These are phyloP conservation scores for Helicoverpa zea DNA, from an alignment of 1,140 invertebrate species.

Conservation along the genomic window DNA sequence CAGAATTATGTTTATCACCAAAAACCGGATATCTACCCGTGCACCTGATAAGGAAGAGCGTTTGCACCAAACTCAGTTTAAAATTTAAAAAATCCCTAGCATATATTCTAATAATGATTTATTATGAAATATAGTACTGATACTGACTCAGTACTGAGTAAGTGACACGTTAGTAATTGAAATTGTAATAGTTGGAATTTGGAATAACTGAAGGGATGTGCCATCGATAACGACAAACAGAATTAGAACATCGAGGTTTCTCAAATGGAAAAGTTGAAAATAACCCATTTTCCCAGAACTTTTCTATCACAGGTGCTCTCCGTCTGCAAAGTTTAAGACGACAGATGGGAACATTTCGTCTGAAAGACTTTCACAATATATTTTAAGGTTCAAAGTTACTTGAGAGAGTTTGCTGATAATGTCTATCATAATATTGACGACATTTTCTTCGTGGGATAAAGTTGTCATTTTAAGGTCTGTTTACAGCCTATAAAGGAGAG, in stretches of 20 bases:
- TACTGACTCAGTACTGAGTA: too few species aligned
- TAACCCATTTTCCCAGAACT: background rate
- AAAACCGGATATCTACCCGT: background rate
- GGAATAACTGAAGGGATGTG: too few species aligned
- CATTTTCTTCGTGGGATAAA: background rate
- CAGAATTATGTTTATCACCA: background rate
- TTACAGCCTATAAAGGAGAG: background rate
- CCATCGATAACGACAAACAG: too few species aligned
- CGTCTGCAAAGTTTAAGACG: constrained; percentile 1
- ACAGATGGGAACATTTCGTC: background rate
- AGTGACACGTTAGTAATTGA: too few species aligned
- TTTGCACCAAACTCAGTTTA: background rate
- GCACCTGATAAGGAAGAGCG: background rate
- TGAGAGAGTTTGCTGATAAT: background rate
- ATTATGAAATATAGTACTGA: too few species aligned
- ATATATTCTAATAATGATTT: too few species aligned
- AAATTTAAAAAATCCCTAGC: background rate
- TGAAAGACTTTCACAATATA: background rate
- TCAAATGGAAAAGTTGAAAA: background rate
- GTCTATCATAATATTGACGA: background rate
- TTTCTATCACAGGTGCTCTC: background rate
- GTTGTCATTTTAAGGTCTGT: constrained; percentile 1
- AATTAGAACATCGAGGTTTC: too few species aligned
- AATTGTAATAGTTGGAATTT: too few species aligned
- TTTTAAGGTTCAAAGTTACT: constrained; percentile 6